Evolutionary conservation across 2,888 invertebrate genomes (phyloP).

Genomic region (Eupithecia tripunctaria): DNA sequence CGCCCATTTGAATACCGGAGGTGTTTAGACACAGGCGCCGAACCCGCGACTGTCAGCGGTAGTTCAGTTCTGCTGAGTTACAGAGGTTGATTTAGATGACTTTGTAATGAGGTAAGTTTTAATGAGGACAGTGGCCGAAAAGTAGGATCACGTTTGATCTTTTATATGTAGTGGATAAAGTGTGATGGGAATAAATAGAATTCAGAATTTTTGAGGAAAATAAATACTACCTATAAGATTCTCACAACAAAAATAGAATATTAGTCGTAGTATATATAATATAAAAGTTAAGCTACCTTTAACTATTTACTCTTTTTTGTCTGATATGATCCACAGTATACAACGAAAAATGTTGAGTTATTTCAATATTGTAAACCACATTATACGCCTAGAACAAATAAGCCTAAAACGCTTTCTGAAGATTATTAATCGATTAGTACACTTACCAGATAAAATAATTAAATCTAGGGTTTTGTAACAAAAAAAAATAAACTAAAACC

Average conservation of each 20-base stretch:
- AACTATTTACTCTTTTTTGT: too few relatives aligned
- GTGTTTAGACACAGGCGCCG: conserved; percentile 53
- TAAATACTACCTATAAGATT: not conserved
- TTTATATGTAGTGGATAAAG: not conserved
- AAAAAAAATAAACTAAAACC: too few relatives aligned
- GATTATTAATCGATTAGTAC: not conserved
- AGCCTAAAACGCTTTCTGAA: not conserved
- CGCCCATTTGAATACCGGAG: conserved; percentile 64
- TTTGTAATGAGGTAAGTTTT: conserved; percentile 32
- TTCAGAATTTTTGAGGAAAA: not conserved
- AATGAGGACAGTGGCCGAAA: not conserved
- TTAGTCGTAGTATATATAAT: too few relatives aligned
- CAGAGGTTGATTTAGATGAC: conserved; percentile 42
- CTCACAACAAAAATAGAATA: not conserved
- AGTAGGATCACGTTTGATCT: not conserved
- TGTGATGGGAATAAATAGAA: not conserved
- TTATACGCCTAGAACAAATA: not conserved
- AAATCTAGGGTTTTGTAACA: too few relatives aligned
- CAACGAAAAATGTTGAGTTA: not conserved
- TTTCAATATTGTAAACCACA: too few relatives aligned
- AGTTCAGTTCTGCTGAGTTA: conserved; percentile 48
- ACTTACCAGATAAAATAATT: not conserved
- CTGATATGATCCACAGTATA: not conserved
- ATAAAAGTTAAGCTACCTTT: too few relatives aligned
- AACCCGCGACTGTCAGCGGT: conserved; percentile 40